Evolutionary conservation across 2,113 vertebrate genomes (phyloP).

Genomic region (Zapornia atra): DNA sequence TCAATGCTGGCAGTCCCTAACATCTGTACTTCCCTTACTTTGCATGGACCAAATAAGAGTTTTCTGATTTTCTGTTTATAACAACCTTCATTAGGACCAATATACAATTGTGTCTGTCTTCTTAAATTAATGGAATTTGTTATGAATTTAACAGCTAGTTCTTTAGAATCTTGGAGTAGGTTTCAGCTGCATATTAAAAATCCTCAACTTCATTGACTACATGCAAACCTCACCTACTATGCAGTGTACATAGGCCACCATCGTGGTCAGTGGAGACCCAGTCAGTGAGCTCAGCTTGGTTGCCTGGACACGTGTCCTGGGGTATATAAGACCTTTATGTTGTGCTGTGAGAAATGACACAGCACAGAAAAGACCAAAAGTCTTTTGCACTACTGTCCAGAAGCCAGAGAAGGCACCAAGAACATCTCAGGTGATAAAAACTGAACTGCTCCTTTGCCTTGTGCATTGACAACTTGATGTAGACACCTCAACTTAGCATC

Average conservation of each 20-base stretch:
- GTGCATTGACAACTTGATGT: background rate
- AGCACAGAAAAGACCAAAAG: background rate
- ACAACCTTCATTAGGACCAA: background rate
- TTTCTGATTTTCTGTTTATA: background rate
- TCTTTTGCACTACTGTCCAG: background rate
- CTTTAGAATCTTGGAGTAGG: background rate
- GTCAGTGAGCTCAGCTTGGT: background rate
- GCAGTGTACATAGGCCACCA: background rate
- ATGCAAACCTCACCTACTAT: background rate
- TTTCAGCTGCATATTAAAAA: background rate
- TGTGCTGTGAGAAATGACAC: background rate
- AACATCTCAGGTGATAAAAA: background rate
- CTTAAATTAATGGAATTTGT: background rate
- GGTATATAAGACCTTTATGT: background rate
- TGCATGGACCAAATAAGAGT: background rate
- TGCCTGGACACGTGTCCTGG: background rate
- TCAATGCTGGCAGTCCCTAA: background rate
- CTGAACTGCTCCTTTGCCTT: background rate
- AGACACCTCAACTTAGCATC: background rate
- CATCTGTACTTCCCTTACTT: background rate
- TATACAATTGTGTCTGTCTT: background rate
- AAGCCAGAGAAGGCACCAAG: background rate
- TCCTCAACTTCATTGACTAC: background rate
- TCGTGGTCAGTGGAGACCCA: background rate
- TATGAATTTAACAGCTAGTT: background rate